phyloP scores from a whole-genome alignment of 2,888 invertebrate species.

The Drosophila recens region DNA sequence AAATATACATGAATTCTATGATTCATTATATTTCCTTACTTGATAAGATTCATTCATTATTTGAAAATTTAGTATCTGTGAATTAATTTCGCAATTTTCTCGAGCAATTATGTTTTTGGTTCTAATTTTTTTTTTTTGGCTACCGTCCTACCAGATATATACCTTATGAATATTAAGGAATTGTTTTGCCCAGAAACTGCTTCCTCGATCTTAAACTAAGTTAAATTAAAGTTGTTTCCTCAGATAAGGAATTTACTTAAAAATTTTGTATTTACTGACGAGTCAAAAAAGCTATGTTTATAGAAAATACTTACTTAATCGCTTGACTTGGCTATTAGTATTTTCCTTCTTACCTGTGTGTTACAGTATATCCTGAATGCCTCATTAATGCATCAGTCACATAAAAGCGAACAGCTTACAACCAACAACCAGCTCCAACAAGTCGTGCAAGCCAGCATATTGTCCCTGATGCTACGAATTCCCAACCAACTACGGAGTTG shows the following conservation, averaged over 20 bases:
- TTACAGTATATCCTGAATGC: neutral
- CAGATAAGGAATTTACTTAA: neutral
- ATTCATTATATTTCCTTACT: neutral
- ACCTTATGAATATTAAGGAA: no score
- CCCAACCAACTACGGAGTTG: conserved; percentile 28
- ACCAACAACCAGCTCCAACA: conserved; percentile 2
- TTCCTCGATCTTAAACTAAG: no score
- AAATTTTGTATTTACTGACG: neutral
- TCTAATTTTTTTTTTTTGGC: no score
- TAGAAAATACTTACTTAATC: neutral
- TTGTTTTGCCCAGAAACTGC: no score
- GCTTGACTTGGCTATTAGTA: neutral
- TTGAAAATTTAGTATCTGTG: neutral
- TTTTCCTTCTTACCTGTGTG: neutral
- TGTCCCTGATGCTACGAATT: conserved; percentile 12
- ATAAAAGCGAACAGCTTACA: conserved; percentile 35
- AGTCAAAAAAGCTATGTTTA: neutral
- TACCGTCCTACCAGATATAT: no score
- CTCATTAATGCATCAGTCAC: conserved; percentile 58
- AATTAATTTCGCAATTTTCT: no score
- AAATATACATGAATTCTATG: neutral
- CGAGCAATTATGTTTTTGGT: no score
- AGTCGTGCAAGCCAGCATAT: conserved; percentile 2
- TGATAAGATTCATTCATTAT: neutral
- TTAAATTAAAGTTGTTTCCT: neutral